A percentile compares a stretch with the other conserved stretches of the same genome.
Conservation (phyloP, 2,888 invertebrate genomes). For the Protonemura montana region DNA sequence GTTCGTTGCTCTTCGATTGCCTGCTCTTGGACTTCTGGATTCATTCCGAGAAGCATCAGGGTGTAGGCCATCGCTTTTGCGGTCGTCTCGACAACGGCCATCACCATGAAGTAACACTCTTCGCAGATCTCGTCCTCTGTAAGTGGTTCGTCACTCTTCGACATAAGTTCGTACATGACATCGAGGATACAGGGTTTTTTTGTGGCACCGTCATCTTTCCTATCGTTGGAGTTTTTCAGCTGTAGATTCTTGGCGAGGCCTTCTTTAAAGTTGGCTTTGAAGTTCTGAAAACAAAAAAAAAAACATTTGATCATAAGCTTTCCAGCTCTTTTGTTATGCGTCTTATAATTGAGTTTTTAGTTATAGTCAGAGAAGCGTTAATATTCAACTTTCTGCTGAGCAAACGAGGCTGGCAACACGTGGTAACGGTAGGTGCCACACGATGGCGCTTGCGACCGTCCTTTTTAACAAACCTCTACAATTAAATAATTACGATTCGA, state of each 20-base stretch:
- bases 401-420: too few species aligned
- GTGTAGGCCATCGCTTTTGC: slow-evolving; percentile 43
- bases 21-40: slow-evolving; percentile 49
- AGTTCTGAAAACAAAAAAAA: not conserved
- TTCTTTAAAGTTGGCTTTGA: slow-evolving; percentile 28
- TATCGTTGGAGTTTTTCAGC: too few species aligned
- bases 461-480: too few species aligned
- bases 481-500: too few species aligned
- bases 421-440: too few species aligned
- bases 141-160: slow-evolving; percentile 25
- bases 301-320: too few species aligned
- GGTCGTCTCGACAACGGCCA: slow-evolving; percentile 49
- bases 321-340: too few species aligned
- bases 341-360: too few species aligned
- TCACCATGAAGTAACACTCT: slow-evolving; percentile 48
- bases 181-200: slow-evolving; percentile 37
- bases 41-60: slow-evolving; percentile 48
- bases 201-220: too few species aligned
- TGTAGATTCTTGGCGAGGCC: not conserved
- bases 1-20: slow-evolving; percentile 44
- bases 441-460: too few species aligned
- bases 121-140: slow-evolving; percentile 46
- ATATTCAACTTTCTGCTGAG: too few species aligned
- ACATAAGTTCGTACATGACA: slow-evolving; percentile 29
- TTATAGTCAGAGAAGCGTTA: too few species aligned